Evolutionary conservation across 2,797 vertebrate genomes (phyloP), one percentile per base, ranked within the genome.

Genomic region (Bradypodion pumilum): DNA sequence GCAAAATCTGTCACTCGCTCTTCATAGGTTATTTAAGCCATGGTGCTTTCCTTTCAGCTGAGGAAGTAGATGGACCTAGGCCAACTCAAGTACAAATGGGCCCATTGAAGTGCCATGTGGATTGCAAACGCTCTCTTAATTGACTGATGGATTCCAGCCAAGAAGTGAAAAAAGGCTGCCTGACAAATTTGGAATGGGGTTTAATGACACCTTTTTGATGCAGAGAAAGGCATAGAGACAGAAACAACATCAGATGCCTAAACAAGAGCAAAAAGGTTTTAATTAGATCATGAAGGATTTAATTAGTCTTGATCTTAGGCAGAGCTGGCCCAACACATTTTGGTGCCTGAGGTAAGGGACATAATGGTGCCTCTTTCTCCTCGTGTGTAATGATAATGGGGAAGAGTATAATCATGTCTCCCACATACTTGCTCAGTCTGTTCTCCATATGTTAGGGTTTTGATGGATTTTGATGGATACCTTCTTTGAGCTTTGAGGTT

Each of bases 61-160:
- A 81, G 77, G 65, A 63, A 77, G 42, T 77, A 56, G n/a, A 52
- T 85, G 73, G 65, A 52, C 52, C 32, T 62, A 52, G 60, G 52
- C 84, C 79, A 81, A 42, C 49, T 72, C 63, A 76, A 49, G 15
- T 76, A 85, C 44, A 78, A 78, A 44, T 23, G 19, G 46, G 23
- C 63, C 73, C 29, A 42, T 78, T 78, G 69, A 76, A 83, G 40
- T 49, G 35, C 65, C 27, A 40, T 70, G 73, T 65, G 69, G 70
- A 42, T 79, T 85, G 21, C 46, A 80, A 85, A 35, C 10, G 40
- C 83, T 74, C 21, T 42, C 60, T 85, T 79, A 85, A 85, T 85
- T 80, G 46, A 60, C 27, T 79, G 21, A 13, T 84, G 77, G 69
- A 78, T 44, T 23, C 25, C 37, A 60, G 65, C 74, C 82, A 83